Evolutionary conservation across 2,797 vertebrate genomes (phyloP), one percentile per base, ranked within the genome.

Genomic region (Alca torda): DNA sequence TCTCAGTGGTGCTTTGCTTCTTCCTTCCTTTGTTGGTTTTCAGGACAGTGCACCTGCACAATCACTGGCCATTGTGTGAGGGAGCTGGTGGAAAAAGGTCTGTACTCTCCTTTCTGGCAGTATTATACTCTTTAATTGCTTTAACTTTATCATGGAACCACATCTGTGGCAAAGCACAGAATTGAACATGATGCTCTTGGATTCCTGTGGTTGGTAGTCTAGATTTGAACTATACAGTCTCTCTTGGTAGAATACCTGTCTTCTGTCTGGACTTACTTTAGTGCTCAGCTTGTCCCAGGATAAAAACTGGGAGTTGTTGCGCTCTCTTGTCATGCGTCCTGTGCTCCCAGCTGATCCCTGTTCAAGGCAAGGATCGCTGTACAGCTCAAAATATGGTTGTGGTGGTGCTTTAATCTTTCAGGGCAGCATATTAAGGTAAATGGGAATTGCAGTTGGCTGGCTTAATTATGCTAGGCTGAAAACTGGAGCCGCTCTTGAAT

Each of bases 391-490:
- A 48, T 50, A 24, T 8, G 39, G 63, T 45, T 41, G 43, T 3
- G 3, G 23, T 83, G 41, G 37, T 70, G 81, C 60, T 92, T 85
- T 60, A 56, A 67, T 92, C 57, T 89, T 92, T 60, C 46, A 57
- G 60, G 41, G 18, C 56, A 70, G 39, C 39, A 28, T 77, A 25
- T 74, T 81, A 92, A 92, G 63, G 90, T 87, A 84, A 65, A 81
- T 0, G 21, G 45, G 54, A 76, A 31, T 70, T 92, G 93, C 60
- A 91, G 28, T 96, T 95, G 73, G 43, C 46, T 86, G 61, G n/a
- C 16, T 76, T 90, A 90, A 96, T 96, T 94, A 85, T 68, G 57
- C 87, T 57, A 37, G 68, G 56, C 87, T 85, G 87, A 83, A 87
- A 93, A 54, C 89, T 90, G 68, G 68, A 95, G 90, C 87, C 0